Base-by-base conservation (phyloP, 2,797 vertebrate genomes). In the Leptatherina wallacei region DNA sequence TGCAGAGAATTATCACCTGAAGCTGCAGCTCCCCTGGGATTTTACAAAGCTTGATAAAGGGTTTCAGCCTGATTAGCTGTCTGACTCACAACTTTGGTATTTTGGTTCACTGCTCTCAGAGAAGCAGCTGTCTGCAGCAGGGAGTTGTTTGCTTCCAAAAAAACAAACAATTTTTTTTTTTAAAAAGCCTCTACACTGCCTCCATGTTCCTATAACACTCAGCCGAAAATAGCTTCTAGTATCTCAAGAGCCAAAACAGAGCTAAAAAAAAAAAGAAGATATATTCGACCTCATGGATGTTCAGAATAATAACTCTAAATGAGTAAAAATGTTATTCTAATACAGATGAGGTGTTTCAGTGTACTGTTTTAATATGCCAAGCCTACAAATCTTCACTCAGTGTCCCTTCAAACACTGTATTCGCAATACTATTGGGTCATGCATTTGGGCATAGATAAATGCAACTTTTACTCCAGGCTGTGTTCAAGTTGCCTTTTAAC, bases 1-100 rank as follows among this genome's bases (percentile, higher is more conserved):
- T 57, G 30, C 40, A 58, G 52, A 75, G 27, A 75, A 63, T 71
- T 74, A 63, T 67, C 47, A 66, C 62, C 54, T 71, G 8, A 64
- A 59, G 47, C 66, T 54, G 42, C 54, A 40, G 44, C 60, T 29
- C 52, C 27, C 40, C 8, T 51, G 30, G 29, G 30, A 13, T 47
- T 54, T 47, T 57, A 22, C 47, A 3, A 62, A 62, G 49, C 27
- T 5, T 49, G 62, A 71, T 49, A 66, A 61, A 65, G 71, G 56
- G n/a, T 51, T 61, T 75, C 54, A 51, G 42, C 42, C 44, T 66
- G 54, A 70, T 60, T 78, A 58, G 65, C 42, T 66, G 22, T 59
- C 64, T 47, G 44, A 29, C 24, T 30, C 35, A 24, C 56, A 60
- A 7, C 30, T 51, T 44, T 52, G 20, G 22, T 42, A 29, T 58